A percentile compares a stretch with the other conserved stretches of the same genome.
Evolutionary conservation across 2,113 vertebrate genomes (phyloP).

Genomic region (Sinocyclocheilus anshuiensis): DNA sequence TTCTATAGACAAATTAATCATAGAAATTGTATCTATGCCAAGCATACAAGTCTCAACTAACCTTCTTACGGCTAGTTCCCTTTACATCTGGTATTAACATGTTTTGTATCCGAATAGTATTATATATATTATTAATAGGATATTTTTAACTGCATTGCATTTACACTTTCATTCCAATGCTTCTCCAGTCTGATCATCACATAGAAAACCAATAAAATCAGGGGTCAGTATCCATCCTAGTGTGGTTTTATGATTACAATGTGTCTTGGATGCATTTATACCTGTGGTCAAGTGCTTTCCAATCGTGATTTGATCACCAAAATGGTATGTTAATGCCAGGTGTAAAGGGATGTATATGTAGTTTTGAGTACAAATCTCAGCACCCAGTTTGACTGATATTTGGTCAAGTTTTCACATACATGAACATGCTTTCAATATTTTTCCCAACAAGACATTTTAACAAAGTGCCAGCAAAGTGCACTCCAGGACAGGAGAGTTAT

Average conservation of each 20-base stretch:
- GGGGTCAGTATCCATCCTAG: background rate
- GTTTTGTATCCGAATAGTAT: background rate
- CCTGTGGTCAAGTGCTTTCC: background rate
- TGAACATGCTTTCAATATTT: background rate
- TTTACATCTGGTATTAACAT: background rate
- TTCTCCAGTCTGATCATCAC: background rate
- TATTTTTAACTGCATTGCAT: background rate
- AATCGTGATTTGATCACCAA: background rate
- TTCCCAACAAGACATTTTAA: background rate
- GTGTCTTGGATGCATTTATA: background rate
- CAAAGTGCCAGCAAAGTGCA: too few species aligned
- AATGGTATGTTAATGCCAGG: background rate
- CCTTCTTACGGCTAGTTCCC: background rate
- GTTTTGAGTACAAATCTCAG: background rate
- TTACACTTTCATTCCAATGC: background rate
- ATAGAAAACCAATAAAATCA: too few species aligned
- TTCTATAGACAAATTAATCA: background rate
- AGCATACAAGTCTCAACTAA: background rate
- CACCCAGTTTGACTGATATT: background rate
- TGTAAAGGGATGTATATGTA: background rate
- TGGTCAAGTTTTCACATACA: background rate
- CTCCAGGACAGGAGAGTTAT: background rate
- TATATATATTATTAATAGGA: background rate
- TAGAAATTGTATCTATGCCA: background rate
- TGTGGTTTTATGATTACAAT: background rate